Evolutionary conservation across 2,888 invertebrate species (phyloP).

Genomic region (Rambutsinella grinnellia): DNA sequence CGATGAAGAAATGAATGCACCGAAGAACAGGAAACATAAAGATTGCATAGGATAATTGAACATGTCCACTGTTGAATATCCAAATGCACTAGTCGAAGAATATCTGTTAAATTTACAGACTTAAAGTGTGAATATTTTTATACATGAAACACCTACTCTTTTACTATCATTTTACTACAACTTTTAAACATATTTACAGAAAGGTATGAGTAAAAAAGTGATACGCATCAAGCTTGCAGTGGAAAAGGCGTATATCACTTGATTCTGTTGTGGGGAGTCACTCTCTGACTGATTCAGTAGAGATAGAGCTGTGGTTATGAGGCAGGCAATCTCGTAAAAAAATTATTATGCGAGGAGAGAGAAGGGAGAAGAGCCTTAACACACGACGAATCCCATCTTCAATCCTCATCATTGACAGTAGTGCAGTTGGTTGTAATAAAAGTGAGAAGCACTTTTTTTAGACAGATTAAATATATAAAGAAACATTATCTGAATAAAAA

Average conservation of each 20-base stretch:
- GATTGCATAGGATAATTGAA: too few species aligned
- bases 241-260: conserved; percentile 5
- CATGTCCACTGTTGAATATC: too few species aligned
- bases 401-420: neutral
- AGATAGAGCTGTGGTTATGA: too few species aligned
- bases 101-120: too few species aligned
- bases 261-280: neutral
- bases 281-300: neutral
- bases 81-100: too few species aligned
- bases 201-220: neutral
- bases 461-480: neutral
- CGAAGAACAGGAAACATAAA: too few species aligned
- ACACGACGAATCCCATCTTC: neutral
- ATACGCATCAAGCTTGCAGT: neutral
- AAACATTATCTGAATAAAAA: neutral
- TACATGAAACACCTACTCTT: neutral
- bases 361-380: neutral
- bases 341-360: neutral
- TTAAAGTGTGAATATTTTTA: neutral
- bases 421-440: neutral
- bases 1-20: too few species aligned
- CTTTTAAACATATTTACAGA: neutral
- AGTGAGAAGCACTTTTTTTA: neutral
- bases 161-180: neutral
- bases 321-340: neutral